Base-by-base conservation (phyloP, 1,140 invertebrate genomes). In the Argopecten irradians region DNA sequence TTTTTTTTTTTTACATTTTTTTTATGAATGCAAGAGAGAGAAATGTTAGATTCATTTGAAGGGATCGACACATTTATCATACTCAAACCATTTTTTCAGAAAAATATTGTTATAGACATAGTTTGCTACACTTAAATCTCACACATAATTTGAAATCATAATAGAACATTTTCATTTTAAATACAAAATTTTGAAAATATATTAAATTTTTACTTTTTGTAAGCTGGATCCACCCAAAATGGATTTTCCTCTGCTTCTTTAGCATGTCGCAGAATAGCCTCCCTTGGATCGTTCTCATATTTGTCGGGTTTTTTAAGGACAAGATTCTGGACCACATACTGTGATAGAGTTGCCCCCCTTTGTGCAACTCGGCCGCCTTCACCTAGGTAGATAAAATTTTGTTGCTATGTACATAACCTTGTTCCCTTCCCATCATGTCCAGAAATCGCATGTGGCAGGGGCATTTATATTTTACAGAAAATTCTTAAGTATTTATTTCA, bases 231-330 rank as follows among this genome's bases (percentile, higher is more conserved):
- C 55, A 95, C 91, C 98, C 98, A 99, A 94, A 98, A 99, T 0
- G 99, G 99, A 97, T 99, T 98, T 94, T 99, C 98, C 85, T 97
- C 98, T 0, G 99, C 99, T 36, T 99, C 98, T 95, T 99, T 98
- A 0, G 99, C 99, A 96, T 97, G 99, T 91, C 98, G 97, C n/a
- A 99, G 96, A 93, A 99, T 99, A 9, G 99, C 99, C 93, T 98
- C 98, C 86, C 99, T 96, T 0, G 99, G 98, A 96, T 99, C 98
- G 93, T 99, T 98, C 95, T 99, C 98, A 93, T 99, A 98, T 91
- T 99, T 97, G 32, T 99, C 98, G 87, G 98, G 97, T 93, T 99
- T 99, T 88, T 94, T 92, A 91, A 99, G 95, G 0, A 99, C 99
- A 34, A 99, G 96, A 95, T 99, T 99, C 87, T 99, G 97, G 83